Percentiles rank a stretch among this genome's conserved stretches.
Evolutionary conservation across 2,888 invertebrate genomes (phyloP).

Genomic region (Epicampocera succincta): DNA sequence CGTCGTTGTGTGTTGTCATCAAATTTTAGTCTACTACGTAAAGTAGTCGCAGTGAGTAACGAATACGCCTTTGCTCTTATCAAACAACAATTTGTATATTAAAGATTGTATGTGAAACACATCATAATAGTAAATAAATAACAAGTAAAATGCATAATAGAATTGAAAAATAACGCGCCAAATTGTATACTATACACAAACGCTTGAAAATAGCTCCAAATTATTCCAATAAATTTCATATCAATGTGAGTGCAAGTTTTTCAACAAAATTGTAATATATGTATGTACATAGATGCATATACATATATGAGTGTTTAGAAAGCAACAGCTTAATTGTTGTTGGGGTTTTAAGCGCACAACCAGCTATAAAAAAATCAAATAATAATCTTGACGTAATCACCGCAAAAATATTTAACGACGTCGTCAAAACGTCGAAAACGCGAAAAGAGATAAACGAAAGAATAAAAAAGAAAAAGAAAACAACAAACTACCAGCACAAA

Average conservation of each 20-base stretch:
- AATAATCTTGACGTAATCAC: constrained; percentile 70
- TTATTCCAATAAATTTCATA: constrained; percentile 15
- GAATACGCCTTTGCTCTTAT: constrained; percentile 52
- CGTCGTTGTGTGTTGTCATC: constrained; percentile 67
- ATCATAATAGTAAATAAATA: constrained; percentile 23
- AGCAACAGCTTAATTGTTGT: constrained; percentile 30
- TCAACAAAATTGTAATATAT: constrained; percentile 6
- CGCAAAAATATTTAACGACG: constrained; percentile 68
- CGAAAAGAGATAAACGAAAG: constrained; percentile 63
- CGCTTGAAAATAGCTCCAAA: constrained; percentile 22
- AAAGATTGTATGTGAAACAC: constrained; percentile 39
- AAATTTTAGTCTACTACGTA: constrained; percentile 69
- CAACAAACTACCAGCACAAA: constrained; percentile 44
- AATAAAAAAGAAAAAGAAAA: constrained; percentile 25
- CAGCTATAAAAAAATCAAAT: constrained; percentile 54
- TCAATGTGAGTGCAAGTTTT: constrained; percentile 54
- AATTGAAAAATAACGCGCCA: constrained; percentile 58
- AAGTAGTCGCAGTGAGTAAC: constrained; percentile 65
- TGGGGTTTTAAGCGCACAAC: constrained; percentile 22
- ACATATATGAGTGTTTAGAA: background rate
- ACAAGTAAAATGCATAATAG: constrained; percentile 25
- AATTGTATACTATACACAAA: constrained; percentile 37
- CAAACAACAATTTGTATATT: constrained; percentile 32
- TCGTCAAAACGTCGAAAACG: constrained; percentile 64
- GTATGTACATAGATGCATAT: background rate